phyloP scores from a whole-genome alignment of 2,888 invertebrate species.

The Tipula lateralis region DNA sequence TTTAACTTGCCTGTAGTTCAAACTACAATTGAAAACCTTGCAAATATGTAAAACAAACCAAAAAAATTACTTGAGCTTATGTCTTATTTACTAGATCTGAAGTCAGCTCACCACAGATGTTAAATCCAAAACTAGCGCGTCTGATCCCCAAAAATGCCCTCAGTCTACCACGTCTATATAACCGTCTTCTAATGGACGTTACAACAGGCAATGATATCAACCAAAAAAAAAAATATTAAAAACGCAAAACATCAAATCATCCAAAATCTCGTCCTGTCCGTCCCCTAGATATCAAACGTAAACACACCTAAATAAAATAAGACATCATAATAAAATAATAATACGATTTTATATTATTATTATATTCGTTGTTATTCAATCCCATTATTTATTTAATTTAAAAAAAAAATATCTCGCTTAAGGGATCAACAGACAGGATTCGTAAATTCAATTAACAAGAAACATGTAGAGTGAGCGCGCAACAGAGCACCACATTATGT shows the following conservation, averaged over 20 bases:
- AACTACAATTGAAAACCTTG: too few relatives aligned
- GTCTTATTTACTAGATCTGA: too few relatives aligned
- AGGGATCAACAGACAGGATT: background rate
- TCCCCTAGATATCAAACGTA: background rate
- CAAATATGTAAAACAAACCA: too few relatives aligned
- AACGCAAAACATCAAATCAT: background rate
- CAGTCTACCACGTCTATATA: too few relatives aligned
- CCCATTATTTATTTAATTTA: constrained; percentile 19
- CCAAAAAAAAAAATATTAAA: too few relatives aligned
- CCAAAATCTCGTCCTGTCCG: background rate
- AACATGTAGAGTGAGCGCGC: background rate
- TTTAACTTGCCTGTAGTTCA: too few relatives aligned
- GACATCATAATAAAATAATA: constrained; percentile 11
- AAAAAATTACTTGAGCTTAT: too few relatives aligned
- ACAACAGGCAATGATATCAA: too few relatives aligned
- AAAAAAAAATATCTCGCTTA: background rate
- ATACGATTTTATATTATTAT: background rate
- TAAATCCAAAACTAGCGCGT: too few relatives aligned
- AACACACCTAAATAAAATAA: background rate
- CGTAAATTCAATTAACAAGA: constrained; percentile 2
- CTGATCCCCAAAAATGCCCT: too few relatives aligned
- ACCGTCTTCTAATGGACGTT: too few relatives aligned
- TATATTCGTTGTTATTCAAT: background rate
- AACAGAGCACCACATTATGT: background rate
- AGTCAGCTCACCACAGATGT: too few relatives aligned